Conservation (phyloP, 2,888 invertebrate species). For the Melinaea marsaeus region DNA sequence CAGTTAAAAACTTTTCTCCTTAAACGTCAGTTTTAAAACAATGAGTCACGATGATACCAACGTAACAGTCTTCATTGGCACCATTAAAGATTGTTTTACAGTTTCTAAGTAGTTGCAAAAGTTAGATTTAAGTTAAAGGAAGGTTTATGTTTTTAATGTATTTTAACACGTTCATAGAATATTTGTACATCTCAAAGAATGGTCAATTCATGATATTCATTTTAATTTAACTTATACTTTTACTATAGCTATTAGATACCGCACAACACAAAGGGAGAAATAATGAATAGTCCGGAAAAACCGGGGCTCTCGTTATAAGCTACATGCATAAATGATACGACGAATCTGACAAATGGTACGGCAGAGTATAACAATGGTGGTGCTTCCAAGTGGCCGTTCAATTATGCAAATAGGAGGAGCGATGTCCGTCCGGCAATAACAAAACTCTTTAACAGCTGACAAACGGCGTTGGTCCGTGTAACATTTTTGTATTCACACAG, state of each 20-base stretch:
- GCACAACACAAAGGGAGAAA: slow-evolving; percentile 69
- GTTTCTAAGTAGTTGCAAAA: slow-evolving; percentile 2
- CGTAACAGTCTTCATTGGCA: background rate
- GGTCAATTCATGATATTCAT: slow-evolving; percentile 1
- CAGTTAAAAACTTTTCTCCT: slow-evolving; percentile 35
- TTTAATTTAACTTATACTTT: slow-evolving; percentile 45
- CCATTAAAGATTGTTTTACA: slow-evolving; percentile 6
- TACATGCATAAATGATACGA: slow-evolving; percentile 76
- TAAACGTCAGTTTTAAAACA: slow-evolving; percentile 31
- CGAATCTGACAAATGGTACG: slow-evolving; percentile 77
- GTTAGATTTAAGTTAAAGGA: background rate
- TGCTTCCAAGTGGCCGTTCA: slow-evolving; percentile 76
- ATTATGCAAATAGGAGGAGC: slow-evolving; percentile 77
- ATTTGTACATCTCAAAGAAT: slow-evolving; percentile 8
- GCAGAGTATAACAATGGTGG: slow-evolving; percentile 76
- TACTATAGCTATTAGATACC: slow-evolving; percentile 58
- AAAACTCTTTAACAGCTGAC: slow-evolving; percentile 77
- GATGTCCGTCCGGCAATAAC: slow-evolving; percentile 73
- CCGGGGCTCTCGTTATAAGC: slow-evolving; percentile 69
- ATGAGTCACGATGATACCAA: slow-evolving; percentile 31
- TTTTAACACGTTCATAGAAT: no score
- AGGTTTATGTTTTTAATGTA: background rate
- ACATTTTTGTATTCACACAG: slow-evolving; percentile 66
- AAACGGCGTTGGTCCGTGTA: slow-evolving; percentile 56
- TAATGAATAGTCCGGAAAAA: slow-evolving; percentile 75